Evolutionary conservation across 2,113 vertebrate genomes (phyloP).

Genomic region (Catharus fuscescens): DNA sequence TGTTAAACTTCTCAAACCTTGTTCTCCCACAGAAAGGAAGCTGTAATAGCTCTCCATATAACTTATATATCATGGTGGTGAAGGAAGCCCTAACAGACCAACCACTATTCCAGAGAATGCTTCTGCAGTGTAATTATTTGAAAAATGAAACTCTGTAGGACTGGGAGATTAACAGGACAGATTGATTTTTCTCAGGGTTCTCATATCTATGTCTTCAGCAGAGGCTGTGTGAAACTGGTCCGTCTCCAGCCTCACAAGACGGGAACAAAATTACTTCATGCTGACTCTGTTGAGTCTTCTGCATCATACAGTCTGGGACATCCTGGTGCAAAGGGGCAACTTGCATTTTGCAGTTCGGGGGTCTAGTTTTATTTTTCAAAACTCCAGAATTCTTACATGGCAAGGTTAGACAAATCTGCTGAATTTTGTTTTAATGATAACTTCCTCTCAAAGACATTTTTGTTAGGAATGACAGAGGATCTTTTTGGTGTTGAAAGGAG

Average conservation of each 20-base stretch:
- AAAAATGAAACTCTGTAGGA: background rate
- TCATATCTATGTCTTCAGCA: background rate
- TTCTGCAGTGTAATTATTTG: background rate
- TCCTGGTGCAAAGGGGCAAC: background rate
- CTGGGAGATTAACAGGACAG: background rate
- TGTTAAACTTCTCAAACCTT: constrained; percentile 20
- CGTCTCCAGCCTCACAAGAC: background rate
- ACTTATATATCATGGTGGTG: background rate
- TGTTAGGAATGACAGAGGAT: background rate
- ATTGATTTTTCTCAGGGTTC: background rate
- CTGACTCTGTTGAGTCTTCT: background rate
- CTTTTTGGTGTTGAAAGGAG: background rate
- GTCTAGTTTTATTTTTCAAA: background rate
- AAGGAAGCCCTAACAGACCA: background rate
- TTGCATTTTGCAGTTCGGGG: background rate
- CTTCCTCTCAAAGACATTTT: background rate
- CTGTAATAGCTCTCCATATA: background rate
- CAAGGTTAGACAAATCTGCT: background rate
- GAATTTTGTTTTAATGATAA: background rate
- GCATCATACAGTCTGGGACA: background rate
- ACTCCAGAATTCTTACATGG: background rate
- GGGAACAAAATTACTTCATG: background rate
- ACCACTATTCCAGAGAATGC: background rate
- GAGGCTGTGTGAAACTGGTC: background rate
- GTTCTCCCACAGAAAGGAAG: constrained; percentile 11